Percentiles rank a stretch among this genome's conserved stretches.
These are phyloP conservation scores for Artemia sinica DNA, from an alignment of 2,888 invertebrate genomes.

Conservation along the genomic window DNA sequence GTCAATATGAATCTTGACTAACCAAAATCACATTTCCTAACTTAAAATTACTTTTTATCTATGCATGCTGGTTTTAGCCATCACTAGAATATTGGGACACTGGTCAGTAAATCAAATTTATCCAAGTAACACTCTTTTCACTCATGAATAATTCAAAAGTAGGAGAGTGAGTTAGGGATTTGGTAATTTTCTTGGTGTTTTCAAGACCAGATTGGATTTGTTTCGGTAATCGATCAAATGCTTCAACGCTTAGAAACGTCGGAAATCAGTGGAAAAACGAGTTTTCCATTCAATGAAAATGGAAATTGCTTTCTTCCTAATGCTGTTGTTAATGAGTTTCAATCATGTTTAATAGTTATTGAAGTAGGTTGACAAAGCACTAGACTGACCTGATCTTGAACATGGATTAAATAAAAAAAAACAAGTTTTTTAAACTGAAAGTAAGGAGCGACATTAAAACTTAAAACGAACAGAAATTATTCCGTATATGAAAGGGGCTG, in stretches of 20 bases:
- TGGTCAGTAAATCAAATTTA: slow-evolving; percentile 10
- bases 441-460: no score
- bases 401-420: no score
- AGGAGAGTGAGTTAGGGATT: not conserved
- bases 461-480: no score
- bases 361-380: no score
- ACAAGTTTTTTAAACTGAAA: no score
- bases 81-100: not conserved
- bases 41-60: slow-evolving; percentile 5
- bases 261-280: slow-evolving; percentile 3
- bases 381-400: no score
- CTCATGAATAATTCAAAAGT: slow-evolving; percentile 9
- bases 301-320: not conserved
- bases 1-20: no score
- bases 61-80: slow-evolving; percentile 10
- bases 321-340: no score
- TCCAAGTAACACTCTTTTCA: slow-evolving; percentile 2
- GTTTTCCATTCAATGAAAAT: not conserved
- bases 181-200: slow-evolving; percentile 7
- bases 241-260: not conserved
- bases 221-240: slow-evolving; percentile 13
- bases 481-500: no score
- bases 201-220: slow-evolving; percentile 14
- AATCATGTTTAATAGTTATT: no score
- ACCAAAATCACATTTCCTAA: not conserved